Base-by-base conservation (phyloP, 2,888 invertebrate species). In the Apoda limacodes region DNA sequence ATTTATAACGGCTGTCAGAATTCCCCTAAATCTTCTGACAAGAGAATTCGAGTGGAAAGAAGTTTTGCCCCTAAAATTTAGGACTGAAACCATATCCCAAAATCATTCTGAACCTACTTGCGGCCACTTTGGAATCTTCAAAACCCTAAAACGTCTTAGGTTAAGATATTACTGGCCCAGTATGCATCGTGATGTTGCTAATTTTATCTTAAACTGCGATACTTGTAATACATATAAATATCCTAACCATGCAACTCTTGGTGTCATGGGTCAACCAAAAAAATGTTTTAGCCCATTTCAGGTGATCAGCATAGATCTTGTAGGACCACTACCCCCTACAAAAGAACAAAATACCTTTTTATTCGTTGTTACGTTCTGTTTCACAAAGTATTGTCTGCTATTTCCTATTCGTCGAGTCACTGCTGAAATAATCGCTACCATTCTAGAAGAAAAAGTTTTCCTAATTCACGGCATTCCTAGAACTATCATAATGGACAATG, bases 401-500 rank as follows among this genome's bases (percentile, higher is more conserved):
- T n/a, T n/a, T n/a, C n/a, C n/a, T n/a, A n/a, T n/a, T n/a, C n/a
- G n/a, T n/a, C n/a, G n/a, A n/a, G n/a, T n/a, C n/a, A n/a, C n/a
- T n/a, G n/a, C n/a, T n/a, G n/a, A n/a, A n/a, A n/a, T n/a, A n/a
- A n/a, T 44, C 2, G 6, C 13, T 1, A 32, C 26, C 15, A 19
- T 14, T 14, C 13, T 40, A 3, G 49, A 49, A 14, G 33, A 50
- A 4, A 3, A 26, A 3, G 41, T 52, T 2, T 46, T 52, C 11
- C 11, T 50, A 0, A 30, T 48, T 0, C 53, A 51, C 13, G 53
- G 50, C 1, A 26, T 50, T 5, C 46, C 49, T 1, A 28, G 32
- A 2, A 46, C 45, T 1, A 22, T 51, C 1, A 13, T 47, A 1
- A 1, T 45, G 9, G 49, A 48, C 9, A 50, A 52, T 15, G 48